phyloP scores from a whole-genome alignment of 2,113 vertebrate species.

The Hemichromis elongatus region DNA sequence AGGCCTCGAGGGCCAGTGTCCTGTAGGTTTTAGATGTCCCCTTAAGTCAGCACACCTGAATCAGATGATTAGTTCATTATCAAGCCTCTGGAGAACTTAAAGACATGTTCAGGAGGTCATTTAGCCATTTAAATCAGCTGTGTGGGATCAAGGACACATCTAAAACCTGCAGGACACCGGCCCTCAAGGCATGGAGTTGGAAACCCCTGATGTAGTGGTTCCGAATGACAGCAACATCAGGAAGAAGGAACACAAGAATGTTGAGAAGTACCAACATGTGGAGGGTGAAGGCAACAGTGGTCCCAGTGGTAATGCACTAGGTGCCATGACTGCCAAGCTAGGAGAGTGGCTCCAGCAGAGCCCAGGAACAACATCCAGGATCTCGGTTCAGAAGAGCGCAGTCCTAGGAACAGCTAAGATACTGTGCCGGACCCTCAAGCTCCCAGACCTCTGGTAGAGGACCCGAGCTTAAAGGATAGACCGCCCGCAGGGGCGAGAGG shows the following conservation, averaged over 20 bases:
- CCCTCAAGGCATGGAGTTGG: too few species aligned
- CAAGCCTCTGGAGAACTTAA: too few species aligned
- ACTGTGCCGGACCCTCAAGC: accelerated
- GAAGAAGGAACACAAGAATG: background rate
- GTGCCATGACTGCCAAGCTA: background rate
- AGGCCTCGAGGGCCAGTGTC: too few species aligned
- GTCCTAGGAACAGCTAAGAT: background rate
- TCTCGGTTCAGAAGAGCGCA: background rate
- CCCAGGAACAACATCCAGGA: background rate
- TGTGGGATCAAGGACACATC: too few species aligned
- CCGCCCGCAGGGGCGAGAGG: background rate
- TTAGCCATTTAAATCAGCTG: too few species aligned
- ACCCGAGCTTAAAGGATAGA: background rate
- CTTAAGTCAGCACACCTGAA: too few species aligned
- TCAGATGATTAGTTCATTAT: too few species aligned
- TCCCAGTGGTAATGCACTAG: background rate
- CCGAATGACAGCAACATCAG: background rate
- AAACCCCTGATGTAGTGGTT: background rate
- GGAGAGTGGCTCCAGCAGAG: background rate
- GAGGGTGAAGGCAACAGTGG: background rate
- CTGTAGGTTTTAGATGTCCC: too few species aligned
- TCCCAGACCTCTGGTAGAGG: background rate
- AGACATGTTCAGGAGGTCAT: too few species aligned
- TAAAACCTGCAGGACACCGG: too few species aligned
- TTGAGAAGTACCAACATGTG: background rate